Evolutionary conservation across 2,888 invertebrate genomes (phyloP).

Genomic region (Dryadula phaetusa): DNA sequence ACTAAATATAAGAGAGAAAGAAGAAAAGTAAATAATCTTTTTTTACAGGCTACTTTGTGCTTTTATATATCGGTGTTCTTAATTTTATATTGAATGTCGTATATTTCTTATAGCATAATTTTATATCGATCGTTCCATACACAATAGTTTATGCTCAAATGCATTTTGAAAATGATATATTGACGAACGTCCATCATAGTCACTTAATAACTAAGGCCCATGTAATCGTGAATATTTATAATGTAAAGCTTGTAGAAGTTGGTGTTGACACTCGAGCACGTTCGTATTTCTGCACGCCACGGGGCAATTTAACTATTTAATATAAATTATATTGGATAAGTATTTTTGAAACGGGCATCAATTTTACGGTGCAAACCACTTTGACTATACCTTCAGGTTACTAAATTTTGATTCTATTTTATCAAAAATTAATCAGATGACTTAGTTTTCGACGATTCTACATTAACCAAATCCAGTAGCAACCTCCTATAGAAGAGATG

Average conservation of each 20-base stretch:
- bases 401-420: conserved; percentile 34
- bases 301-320: conserved; percentile 22
- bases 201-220: conserved; percentile 11
- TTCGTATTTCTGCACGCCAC: conserved; percentile 37
- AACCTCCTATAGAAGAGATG: conserved; percentile 12
- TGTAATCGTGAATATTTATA: conserved; percentile 20
- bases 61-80: conserved; percentile 24
- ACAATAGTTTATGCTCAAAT: conserved; percentile 24
- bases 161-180: not conserved
- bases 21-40: not conserved
- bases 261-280: conserved; percentile 29
- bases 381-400: conserved; percentile 30
- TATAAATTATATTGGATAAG: conserved; percentile 26
- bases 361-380: conserved; percentile 28
- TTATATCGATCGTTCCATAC: conserved; percentile 1
- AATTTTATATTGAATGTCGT: conserved; percentile 11
- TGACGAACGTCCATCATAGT: conserved; percentile 23
- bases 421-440: conserved; percentile 23
- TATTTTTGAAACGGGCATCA: conserved; percentile 32
- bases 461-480: conserved; percentile 32
- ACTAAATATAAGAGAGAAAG: conserved; percentile 22
- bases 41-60: conserved; percentile 12
- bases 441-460: conserved; percentile 43
- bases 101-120: conserved; percentile 17
- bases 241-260: conserved; percentile 29